phyloP scores from a whole-genome alignment of 2,797 vertebrate genomes.

The Xerus rutilus region DNA sequence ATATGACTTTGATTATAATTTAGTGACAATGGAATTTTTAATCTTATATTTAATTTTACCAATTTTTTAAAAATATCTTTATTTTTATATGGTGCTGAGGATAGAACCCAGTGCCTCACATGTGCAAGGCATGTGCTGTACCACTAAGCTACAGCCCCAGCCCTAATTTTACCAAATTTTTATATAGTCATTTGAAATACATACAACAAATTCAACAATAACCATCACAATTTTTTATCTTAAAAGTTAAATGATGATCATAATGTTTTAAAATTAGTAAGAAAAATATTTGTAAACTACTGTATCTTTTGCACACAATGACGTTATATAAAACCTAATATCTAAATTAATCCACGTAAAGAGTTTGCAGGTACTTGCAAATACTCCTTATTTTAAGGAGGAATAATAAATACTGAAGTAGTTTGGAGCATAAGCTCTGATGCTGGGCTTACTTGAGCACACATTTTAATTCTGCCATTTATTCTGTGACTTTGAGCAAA shows the following conservation, averaged over 20 bases:
- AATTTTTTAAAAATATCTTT: too few species aligned
- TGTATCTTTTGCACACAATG: neutral
- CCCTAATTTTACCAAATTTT: neutral
- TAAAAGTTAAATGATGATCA: neutral
- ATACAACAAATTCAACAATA: neutral
- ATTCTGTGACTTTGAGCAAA: neutral
- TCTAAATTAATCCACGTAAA: neutral
- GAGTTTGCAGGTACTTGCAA: neutral
- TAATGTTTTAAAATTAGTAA: neutral
- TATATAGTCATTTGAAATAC: neutral
- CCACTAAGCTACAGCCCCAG: too few species aligned
- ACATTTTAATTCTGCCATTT: neutral
- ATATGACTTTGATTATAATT: neutral
- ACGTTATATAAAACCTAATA: neutral
- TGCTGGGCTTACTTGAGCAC: neutral
- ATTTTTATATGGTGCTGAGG: too few species aligned
- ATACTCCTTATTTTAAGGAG: neutral
- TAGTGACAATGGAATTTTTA: conserved; percentile 1
- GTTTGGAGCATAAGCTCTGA: neutral
- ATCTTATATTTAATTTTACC: neutral
- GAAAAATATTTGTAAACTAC: neutral
- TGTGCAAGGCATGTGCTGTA: too few species aligned
- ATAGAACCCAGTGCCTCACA: too few species aligned
- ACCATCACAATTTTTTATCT: neutral
- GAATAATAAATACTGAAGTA: neutral